A percentile compares a stretch with the other conserved stretches of the same genome.
These are phyloP conservation scores for Ibidorhyncha struthersii DNA, from an alignment of 2,113 vertebrate genomes.

Conservation along the genomic window DNA sequence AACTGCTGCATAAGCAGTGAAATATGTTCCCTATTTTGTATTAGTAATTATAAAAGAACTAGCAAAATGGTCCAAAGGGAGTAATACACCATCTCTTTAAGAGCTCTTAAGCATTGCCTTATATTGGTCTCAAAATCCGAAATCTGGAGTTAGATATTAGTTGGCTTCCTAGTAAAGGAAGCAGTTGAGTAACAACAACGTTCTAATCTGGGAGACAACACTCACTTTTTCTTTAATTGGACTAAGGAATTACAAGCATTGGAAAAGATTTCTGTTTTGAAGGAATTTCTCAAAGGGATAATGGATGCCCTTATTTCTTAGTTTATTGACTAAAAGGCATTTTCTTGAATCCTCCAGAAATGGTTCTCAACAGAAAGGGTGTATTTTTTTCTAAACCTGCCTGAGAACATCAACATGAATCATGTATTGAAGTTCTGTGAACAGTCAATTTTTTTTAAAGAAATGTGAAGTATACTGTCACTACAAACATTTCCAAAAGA, in stretches of 20 bases:
- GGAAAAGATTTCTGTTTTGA: neutral
- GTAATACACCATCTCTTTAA: neutral
- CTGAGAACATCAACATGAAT: neutral
- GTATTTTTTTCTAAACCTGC: neutral
- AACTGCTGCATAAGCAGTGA: neutral
- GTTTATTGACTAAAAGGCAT: neutral
- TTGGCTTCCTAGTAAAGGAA: neutral
- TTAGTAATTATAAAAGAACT: neutral
- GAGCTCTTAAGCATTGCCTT: neutral
- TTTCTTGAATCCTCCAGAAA: neutral
- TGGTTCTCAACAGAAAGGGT: neutral
- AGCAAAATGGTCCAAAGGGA: neutral
- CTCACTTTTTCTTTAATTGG: neutral
- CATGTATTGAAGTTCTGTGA: neutral
- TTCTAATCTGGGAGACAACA: neutral
- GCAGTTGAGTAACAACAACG: neutral
- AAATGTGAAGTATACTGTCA: neutral
- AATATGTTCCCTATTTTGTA: neutral
- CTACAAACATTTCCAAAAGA: neutral
- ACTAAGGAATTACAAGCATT: neutral
- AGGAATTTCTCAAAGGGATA: neutral
- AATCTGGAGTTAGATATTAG: neutral
- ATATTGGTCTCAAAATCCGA: neutral
- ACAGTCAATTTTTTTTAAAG: neutral
- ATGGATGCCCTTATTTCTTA: neutral